Evolutionary conservation across 2,888 invertebrate species (phyloP).

Genomic region (Drosophila eohydei): DNA sequence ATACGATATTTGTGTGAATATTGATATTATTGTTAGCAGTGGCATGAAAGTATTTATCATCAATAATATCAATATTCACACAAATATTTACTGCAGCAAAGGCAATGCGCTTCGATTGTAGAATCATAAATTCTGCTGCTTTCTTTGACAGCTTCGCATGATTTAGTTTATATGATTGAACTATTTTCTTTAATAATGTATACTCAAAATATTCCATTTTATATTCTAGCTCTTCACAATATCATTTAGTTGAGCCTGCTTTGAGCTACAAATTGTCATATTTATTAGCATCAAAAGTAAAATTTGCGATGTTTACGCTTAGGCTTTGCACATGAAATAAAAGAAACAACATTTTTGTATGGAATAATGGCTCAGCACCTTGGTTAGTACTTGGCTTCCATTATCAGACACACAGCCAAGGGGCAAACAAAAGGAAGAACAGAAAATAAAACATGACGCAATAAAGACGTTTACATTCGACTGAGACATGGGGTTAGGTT

Average conservation of each 20-base stretch:
- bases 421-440: background rate
- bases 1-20: too few relatives aligned
- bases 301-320: background rate
- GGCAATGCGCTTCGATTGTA: too few relatives aligned
- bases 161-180: background rate
- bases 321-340: background rate
- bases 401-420: slow-evolving; percentile 21
- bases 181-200: background rate
- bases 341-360: slow-evolving; percentile 5
- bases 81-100: too few relatives aligned
- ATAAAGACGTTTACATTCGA: slow-evolving; percentile 33
- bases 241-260: background rate
- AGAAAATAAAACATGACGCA: slow-evolving; percentile 23
- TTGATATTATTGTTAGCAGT: too few relatives aligned
- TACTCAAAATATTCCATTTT: background rate
- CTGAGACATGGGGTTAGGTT: slow-evolving; percentile 6
- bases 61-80: background rate
- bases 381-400: slow-evolving; percentile 11
- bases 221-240: background rate
- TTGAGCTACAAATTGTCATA: background rate
- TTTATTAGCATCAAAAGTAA: background rate
- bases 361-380: slow-evolving; percentile 8
- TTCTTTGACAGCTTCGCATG: too few relatives aligned
- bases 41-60: too few relatives aligned
- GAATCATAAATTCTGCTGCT: too few relatives aligned